Evolutionary conservation across 2,113 vertebrate species (phyloP), one percentile per base, ranked within the genome.

Genomic region (Sander vitreus): DNA sequence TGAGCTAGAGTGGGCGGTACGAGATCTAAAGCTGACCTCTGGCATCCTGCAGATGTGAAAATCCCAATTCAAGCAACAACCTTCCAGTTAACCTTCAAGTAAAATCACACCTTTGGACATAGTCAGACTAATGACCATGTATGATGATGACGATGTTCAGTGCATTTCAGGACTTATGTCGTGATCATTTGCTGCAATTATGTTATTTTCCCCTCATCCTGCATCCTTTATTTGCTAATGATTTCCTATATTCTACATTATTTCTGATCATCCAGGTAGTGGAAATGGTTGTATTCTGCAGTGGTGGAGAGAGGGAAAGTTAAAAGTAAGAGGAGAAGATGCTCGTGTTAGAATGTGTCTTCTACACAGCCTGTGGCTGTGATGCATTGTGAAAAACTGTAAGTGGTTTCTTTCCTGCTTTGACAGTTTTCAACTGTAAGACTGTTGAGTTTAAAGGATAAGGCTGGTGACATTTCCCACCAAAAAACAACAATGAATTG

Each of bases 21-120:
- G 71, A 80, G 53, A 79, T 69, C 68, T 79, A 60, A 75, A 77
- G 51, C 63, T 64, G 85, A 91, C 81, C 81, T 58, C 73, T 62
- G 59, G 73, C 63, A 18, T 73, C 73, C n/a, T 30, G 68, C 87
- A 84, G 82, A 73, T 69, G 63, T 0, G 33, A 57, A 66, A 69
- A 78, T 73, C 73, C 63, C 45, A 67, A 76, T 78, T 76, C 13
- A 15, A 85, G 71, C 73, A 69, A 72, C 64, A 36, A 74, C 88
- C 74, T 85, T 85, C 50, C 6, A 39, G 73, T 81, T 65, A 43
- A 86, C 80, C 88, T 89, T 33, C 10, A 76, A 80, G 54, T 55
- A 51, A 86, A 85, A 81, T 70, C 43, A 33, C 81, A 84, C 76
- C 74, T 13, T 51, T 64, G 60, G 72, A 83, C 66, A 66, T 76